phyloP scores from a whole-genome alignment of 2,113 vertebrate species.

The Silurus meridionalis region DNA sequence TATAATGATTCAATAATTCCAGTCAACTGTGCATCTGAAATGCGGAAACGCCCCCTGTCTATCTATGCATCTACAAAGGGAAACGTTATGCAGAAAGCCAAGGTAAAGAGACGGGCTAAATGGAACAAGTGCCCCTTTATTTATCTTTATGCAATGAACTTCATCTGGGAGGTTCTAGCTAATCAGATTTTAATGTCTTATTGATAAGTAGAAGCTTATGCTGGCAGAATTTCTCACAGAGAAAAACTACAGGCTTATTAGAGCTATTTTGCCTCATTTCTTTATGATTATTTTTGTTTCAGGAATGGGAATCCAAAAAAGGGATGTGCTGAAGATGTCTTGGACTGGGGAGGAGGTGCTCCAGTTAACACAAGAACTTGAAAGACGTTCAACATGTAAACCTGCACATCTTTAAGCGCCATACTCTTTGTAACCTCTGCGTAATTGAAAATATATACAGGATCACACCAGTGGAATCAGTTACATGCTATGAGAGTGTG shows the following conservation, averaged over 20 bases:
- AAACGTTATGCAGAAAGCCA: constrained; percentile 91
- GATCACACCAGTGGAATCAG: neutral
- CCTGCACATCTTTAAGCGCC: neutral
- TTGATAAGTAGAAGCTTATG: neutral
- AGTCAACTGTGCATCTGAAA: constrained; percentile 86
- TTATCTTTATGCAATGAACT: neutral
- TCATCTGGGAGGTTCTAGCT: neutral
- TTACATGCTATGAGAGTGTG: neutral
- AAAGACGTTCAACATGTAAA: neutral
- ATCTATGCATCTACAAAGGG: constrained; percentile 81
- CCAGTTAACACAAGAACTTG: constrained; percentile 1
- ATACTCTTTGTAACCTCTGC: neutral
- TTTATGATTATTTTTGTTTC: constrained; percentile 40
- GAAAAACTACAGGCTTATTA: neutral
- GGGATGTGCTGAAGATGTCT: constrained; percentile 29
- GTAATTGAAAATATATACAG: neutral
- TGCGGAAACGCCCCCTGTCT: constrained; percentile 85
- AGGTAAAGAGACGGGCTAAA: constrained; percentile 72
- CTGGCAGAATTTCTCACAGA: neutral
- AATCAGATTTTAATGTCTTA: neutral
- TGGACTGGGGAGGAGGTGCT: neutral
- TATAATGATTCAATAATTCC: constrained; percentile 78
- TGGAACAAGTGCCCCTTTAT: neutral
- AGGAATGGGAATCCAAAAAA: constrained; percentile 99
- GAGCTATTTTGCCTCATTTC: neutral